Conservation (phyloP, 2,113 vertebrate genomes). For the Psephotus haematonotus region DNA sequence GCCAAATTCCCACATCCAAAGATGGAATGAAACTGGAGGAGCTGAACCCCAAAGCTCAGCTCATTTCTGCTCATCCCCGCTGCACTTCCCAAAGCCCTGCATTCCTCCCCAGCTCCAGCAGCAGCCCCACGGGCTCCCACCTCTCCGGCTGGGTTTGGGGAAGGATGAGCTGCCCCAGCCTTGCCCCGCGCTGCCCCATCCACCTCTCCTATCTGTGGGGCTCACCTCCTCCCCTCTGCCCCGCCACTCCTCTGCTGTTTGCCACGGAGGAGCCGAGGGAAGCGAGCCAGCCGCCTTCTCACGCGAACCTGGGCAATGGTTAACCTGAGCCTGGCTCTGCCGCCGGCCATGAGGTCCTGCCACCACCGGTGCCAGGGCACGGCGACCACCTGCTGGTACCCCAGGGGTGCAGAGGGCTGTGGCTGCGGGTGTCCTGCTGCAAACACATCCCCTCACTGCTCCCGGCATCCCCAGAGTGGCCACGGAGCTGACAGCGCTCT, state of each 20-base stretch:
- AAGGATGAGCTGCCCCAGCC: background rate
- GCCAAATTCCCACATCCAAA: background rate
- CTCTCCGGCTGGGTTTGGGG: fast-evolving
- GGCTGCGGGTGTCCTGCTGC: fast-evolving
- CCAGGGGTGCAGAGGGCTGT: background rate
- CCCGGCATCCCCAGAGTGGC: background rate
- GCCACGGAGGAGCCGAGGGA: background rate
- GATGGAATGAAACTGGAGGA: background rate
- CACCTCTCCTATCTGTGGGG: conserved; percentile 14
- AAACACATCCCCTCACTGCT: fast-evolving
- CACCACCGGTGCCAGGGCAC: fast-evolving
- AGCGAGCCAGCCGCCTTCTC: conserved; percentile 41
- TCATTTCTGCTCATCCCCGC: background rate
- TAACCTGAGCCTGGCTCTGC: conserved; percentile 21
- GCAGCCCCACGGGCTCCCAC: fast-evolving
- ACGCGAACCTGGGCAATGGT: conserved; percentile 68
- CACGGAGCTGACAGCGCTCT: background rate
- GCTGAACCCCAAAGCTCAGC: background rate
- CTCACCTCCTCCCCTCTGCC: conserved; percentile 5
- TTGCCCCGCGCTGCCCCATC: background rate
- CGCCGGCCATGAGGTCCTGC: background rate
- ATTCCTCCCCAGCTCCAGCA: background rate
- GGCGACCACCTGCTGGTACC: fast-evolving
- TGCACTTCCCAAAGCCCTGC: background rate
- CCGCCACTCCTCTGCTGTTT: conserved; percentile 31